Conservation (phyloP, 2,113 vertebrate genomes). For the Mobula hypostoma region DNA sequence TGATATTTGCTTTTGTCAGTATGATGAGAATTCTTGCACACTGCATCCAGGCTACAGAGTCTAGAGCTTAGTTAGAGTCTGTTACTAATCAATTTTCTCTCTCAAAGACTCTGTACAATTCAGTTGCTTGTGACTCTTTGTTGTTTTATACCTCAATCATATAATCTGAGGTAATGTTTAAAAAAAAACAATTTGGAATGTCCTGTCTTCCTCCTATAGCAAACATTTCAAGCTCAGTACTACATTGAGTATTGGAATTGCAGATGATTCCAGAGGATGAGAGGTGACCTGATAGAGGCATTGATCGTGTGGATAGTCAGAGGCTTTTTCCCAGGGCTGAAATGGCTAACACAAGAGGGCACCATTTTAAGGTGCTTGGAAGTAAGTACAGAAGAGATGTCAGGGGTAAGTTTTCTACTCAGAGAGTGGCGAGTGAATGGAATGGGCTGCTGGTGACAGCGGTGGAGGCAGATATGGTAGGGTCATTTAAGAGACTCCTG, state of each 20-base stretch:
- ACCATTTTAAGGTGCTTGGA: no score
- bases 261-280: neutral
- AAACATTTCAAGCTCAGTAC: neutral
- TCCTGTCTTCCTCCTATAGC: neutral
- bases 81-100: conserved; percentile 5
- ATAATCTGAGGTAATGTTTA: neutral
- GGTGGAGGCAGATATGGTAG: no score
- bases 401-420: no score
- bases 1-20: conserved; percentile 1
- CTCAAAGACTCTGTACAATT: neutral
- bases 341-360: no score
- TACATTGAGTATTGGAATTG: neutral
- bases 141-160: neutral
- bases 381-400: no score
- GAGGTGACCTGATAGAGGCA: no score
- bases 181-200: neutral
- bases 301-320: no score
- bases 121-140: neutral
- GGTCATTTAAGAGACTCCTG: no score
- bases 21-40: neutral
- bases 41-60: neutral
- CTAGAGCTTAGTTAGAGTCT: neutral
- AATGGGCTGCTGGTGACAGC: no score
- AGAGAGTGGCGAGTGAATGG: no score
- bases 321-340: no score